Evolutionary conservation across 1,140 invertebrate genomes (phyloP).

Genomic region (Acromyrmex heyeri): DNA sequence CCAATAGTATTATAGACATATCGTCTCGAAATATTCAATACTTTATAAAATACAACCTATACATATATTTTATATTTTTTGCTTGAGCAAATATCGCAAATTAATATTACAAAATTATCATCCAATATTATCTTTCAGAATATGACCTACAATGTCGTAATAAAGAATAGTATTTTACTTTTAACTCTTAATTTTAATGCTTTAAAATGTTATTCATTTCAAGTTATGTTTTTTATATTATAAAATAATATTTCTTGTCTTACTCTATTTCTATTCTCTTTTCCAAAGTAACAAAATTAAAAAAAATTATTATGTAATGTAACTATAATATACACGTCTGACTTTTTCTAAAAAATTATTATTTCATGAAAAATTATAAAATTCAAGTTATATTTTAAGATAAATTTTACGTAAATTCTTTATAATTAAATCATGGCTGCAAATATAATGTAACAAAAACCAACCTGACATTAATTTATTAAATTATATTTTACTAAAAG

Average conservation of each 20-base stretch:
- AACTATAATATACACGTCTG: background rate
- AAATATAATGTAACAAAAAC: background rate
- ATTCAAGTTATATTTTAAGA: background rate
- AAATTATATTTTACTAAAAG: background rate
- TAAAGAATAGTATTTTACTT: background rate
- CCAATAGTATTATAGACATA: background rate
- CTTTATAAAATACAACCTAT: conserved; percentile 1
- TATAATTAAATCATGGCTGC: background rate
- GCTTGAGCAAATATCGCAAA: background rate
- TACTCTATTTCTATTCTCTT: background rate
- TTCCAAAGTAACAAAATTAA: background rate
- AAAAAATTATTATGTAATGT: background rate
- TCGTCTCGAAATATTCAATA: background rate
- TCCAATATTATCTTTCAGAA: background rate
- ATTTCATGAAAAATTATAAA: background rate
- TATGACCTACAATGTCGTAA: background rate
- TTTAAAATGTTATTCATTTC: background rate
- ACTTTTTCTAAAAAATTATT: background rate
- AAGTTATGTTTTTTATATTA: background rate
- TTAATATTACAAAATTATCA: background rate
- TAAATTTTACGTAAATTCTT: background rate
- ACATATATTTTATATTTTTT: background rate
- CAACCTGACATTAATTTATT: background rate
- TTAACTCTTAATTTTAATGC: background rate
- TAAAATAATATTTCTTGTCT: background rate